Conservation (phyloP, 1,140 invertebrate genomes). For the Hycleus phaleratus region DNA sequence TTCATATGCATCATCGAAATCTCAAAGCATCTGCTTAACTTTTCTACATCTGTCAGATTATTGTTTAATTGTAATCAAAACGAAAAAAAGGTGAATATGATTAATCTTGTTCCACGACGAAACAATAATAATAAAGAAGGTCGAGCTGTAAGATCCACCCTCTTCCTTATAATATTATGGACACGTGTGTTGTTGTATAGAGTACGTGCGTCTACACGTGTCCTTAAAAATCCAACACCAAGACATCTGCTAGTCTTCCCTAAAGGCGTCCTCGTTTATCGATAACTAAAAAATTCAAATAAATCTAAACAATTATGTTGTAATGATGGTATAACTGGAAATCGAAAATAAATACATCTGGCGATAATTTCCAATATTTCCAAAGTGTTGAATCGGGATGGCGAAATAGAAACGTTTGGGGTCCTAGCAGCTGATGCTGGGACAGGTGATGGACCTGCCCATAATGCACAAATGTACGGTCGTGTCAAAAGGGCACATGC, state of each 20-base stretch:
- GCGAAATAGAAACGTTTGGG: too few relatives aligned
- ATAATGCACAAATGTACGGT: not conserved
- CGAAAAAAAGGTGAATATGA: not conserved
- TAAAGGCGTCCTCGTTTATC: too few relatives aligned
- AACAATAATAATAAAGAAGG: conserved; percentile 10
- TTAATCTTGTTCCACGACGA: conserved; percentile 2
- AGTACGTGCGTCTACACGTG: conserved; percentile 8
- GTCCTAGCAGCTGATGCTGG: not conserved
- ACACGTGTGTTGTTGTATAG: conserved; percentile 9
- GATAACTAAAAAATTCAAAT: too few relatives aligned
- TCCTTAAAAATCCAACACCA: not conserved
- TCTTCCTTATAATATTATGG: conserved; percentile 1
- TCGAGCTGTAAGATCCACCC: not conserved
- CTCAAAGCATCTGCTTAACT: too few relatives aligned
- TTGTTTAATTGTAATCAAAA: too few relatives aligned
- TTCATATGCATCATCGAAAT: too few relatives aligned
- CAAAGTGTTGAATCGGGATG: too few relatives aligned
- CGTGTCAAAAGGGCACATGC: conserved; percentile 13
- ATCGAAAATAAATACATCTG: too few relatives aligned
- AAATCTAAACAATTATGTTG: too few relatives aligned
- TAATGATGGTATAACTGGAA: too few relatives aligned
- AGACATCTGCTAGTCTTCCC: not conserved
- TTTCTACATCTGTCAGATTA: conserved; percentile 3
- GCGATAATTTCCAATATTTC: too few relatives aligned
- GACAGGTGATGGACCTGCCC: conserved; percentile 7